These are phyloP conservation scores for Octopus bimaculoides DNA, from an alignment of 1,140 invertebrate species.

Conservation along the genomic window DNA sequence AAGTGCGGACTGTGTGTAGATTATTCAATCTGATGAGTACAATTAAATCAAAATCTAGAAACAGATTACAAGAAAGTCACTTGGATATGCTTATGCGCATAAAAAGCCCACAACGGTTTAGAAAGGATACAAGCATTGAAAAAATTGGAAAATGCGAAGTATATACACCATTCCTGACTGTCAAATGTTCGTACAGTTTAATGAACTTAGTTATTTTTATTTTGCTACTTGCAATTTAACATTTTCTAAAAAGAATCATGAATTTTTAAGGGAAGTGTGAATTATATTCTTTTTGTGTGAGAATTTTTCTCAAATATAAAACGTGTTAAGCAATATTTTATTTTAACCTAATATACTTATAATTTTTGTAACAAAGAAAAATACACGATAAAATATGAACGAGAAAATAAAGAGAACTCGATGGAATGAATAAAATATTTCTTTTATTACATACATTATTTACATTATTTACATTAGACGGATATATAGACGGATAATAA, in stretches of 20 bases:
- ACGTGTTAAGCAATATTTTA: not conserved
- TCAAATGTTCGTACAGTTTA: not conserved
- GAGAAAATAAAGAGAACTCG: not conserved
- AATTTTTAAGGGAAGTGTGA: not conserved
- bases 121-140: not conserved
- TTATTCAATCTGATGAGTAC: too few relatives aligned
- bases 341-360: not conserved
- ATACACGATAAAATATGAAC: not conserved
- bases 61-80: too few relatives aligned
- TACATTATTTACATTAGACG: too few relatives aligned
- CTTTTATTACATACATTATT: not conserved
- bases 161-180: not conserved
- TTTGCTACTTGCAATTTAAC: not conserved
- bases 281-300: not conserved
- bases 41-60: too few relatives aligned
- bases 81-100: too few relatives aligned
- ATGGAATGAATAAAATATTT: not conserved
- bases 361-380: slow-evolving; percentile 5
- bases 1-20: too few relatives aligned
- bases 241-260: too few relatives aligned
- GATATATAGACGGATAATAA: too few relatives aligned
- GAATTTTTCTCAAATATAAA: not conserved
- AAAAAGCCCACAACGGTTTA: not conserved
- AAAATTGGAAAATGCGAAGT: not conserved
- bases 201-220: not conserved